Conservation (phyloP, 2,888 invertebrate genomes). For the Junonia oenone region DNA sequence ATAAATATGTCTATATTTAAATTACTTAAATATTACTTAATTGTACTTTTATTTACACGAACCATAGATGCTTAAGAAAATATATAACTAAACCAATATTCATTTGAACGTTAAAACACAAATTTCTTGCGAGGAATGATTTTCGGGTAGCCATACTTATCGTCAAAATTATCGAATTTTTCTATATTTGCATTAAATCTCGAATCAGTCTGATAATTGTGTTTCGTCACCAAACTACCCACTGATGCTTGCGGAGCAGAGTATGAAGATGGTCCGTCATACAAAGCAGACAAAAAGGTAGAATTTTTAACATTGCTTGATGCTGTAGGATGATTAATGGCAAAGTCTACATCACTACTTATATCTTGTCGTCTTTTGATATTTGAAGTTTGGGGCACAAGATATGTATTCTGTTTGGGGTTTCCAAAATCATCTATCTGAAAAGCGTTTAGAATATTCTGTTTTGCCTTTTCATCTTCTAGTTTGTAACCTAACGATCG, state of each 20-base stretch:
- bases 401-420: slow-evolving; percentile 37
- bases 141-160: slow-evolving; percentile 49
- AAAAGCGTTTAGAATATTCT: slow-evolving; percentile 52
- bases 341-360: slow-evolving; percentile 45
- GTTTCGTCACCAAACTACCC: slow-evolving; percentile 48
- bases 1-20: too few species aligned
- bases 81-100: not conserved
- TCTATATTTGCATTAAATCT: slow-evolving; percentile 54
- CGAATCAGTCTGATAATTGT: slow-evolving; percentile 34
- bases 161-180: slow-evolving; percentile 46
- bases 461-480: slow-evolving; percentile 57
- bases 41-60: not conserved
- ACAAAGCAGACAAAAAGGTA: slow-evolving; percentile 44
- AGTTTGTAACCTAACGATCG: slow-evolving; percentile 62
- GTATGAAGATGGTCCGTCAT: slow-evolving; percentile 67
- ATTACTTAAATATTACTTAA: not conserved
- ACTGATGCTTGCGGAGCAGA: slow-evolving; percentile 63
- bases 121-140: slow-evolving; percentile 49
- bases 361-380: slow-evolving; percentile 36
- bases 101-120: slow-evolving; percentile 23
- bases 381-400: slow-evolving; percentile 31
- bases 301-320: slow-evolving; percentile 37
- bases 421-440: slow-evolving; percentile 54
- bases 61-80: not conserved
- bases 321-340: slow-evolving; percentile 46